phyloP scores from a whole-genome alignment of 30 jellyfish, hydroid and myxozoan genomes.

The Hydractinia echinata region DNA sequence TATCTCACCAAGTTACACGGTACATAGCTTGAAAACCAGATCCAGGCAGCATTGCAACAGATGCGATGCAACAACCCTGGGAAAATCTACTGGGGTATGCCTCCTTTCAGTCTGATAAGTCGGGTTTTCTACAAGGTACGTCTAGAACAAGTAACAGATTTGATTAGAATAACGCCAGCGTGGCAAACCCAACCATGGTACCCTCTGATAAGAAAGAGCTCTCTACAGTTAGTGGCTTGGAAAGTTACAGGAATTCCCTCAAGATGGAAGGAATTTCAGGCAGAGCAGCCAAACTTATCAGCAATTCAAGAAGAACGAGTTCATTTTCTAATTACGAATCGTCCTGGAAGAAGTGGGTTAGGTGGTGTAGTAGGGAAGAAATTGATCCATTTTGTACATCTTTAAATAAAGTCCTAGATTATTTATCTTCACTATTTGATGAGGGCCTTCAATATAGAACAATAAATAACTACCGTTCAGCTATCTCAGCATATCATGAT shows the following conservation, averaged over 20 bases:
- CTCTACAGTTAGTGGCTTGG: conserved; percentile 7
- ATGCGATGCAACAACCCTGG: conserved; percentile 6
- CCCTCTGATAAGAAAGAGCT: background rate
- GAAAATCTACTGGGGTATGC: background rate
- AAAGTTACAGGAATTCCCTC: background rate
- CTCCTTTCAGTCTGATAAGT: background rate
- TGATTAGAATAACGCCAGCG: background rate
- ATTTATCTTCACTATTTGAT: too few relatives aligned
- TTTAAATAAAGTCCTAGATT: too few relatives aligned
- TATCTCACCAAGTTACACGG: background rate
- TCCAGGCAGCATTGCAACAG: background rate
- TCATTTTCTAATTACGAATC: background rate
- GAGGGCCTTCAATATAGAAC: background rate
- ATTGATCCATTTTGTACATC: too few relatives aligned
- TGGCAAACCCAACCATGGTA: conserved; percentile 3
- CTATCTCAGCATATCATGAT: background rate
- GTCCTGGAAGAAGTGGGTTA: conserved; percentile 8
- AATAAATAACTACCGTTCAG: background rate
- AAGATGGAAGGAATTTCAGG: conserved; percentile 1
- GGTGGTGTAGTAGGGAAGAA: background rate
- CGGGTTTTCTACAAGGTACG: background rate
- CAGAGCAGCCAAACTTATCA: conserved; percentile 9
- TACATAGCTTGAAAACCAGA: background rate
- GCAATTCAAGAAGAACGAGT: background rate
- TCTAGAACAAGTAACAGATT: background rate